phyloP scores from a whole-genome alignment of 2,113 vertebrate genomes.

The Engraulis encrasicolus region DNA sequence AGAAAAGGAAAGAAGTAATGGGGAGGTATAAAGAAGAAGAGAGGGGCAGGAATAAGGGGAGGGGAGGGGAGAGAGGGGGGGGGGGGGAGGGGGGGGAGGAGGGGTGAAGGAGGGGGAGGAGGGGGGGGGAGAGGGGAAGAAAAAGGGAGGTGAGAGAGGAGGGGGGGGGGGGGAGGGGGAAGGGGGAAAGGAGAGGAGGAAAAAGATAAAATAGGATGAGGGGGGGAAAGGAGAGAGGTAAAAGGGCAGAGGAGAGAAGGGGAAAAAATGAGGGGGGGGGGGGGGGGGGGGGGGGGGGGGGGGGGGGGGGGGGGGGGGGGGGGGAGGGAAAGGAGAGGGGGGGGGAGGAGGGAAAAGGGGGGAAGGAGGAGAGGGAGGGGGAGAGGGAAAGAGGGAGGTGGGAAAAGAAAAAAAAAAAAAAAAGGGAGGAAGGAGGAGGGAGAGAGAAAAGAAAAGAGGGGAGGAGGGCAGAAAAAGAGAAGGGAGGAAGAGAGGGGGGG shows the following conservation, averaged over 20 bases:
- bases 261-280: no score
- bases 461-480: not conserved
- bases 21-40: not conserved
- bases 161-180: constrained; percentile 24
- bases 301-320: constrained; percentile 16
- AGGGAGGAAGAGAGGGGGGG: no score
- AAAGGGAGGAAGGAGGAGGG: constrained; percentile 11
- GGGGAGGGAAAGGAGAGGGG: not conserved
- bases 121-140: not conserved
- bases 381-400: constrained; percentile 27
- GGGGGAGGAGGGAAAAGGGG: not conserved
- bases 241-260: no score
- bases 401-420: not conserved
- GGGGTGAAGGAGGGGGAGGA: not conserved
- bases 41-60: not conserved
- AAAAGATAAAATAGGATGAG: no score
- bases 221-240: no score
- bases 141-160: not conserved
- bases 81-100: not conserved
- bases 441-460: constrained; percentile 6
- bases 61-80: constrained; percentile 23
- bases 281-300: not conserved
- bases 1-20: not conserved
- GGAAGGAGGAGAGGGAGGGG: constrained; percentile 32
- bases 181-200: no score